Percentiles rank a stretch among this genome's conserved stretches.
These are phyloP conservation scores for Strigamia transsilvanica DNA, from an alignment of 2,888 invertebrate species.

Conservation along the genomic window DNA sequence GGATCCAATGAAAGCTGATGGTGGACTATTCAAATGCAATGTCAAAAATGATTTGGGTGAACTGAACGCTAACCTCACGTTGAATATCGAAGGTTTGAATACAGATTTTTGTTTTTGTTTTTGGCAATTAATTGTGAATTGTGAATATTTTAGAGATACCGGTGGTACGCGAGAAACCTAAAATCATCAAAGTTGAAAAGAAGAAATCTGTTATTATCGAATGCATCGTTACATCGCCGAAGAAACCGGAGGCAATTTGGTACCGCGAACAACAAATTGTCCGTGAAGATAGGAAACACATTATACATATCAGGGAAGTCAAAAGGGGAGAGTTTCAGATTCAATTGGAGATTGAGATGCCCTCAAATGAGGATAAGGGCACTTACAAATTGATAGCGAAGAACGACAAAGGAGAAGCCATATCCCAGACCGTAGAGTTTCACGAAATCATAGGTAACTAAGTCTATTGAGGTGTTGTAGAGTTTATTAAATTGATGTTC, in stretches of 20 bases:
- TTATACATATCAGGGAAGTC: constrained; percentile 78
- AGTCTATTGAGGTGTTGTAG: not conserved
- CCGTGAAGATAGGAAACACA: constrained; percentile 78
- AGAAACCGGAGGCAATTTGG: constrained; percentile 93
- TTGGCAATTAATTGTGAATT: constrained; percentile 29
- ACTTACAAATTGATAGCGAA: constrained; percentile 88
- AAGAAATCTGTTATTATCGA: constrained; percentile 92
- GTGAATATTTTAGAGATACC: constrained; percentile 62
- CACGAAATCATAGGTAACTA: constrained; percentile 70
- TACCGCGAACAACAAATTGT: constrained; percentile 85
- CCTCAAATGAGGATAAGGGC: constrained; percentile 82
- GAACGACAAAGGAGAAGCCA: constrained; percentile 92
- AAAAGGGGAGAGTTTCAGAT: constrained; percentile 90
- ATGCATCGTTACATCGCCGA: constrained; percentile 91
- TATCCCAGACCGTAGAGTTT: constrained; percentile 77
- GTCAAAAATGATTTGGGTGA: constrained; percentile 96
- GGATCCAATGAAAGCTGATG: constrained; percentile 93
- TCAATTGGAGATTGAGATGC: constrained; percentile 87
- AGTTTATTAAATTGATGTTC: not conserved
- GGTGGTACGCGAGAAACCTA: constrained; percentile 77
- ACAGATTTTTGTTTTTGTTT: no score
- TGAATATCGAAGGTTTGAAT: constrained; percentile 98
- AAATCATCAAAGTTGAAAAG: constrained; percentile 88
- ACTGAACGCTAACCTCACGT: constrained; percentile 93
- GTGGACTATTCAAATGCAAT: constrained; percentile 97